Base-by-base conservation (phyloP, 1,140 invertebrate genomes). In the Telenomus remus region DNA sequence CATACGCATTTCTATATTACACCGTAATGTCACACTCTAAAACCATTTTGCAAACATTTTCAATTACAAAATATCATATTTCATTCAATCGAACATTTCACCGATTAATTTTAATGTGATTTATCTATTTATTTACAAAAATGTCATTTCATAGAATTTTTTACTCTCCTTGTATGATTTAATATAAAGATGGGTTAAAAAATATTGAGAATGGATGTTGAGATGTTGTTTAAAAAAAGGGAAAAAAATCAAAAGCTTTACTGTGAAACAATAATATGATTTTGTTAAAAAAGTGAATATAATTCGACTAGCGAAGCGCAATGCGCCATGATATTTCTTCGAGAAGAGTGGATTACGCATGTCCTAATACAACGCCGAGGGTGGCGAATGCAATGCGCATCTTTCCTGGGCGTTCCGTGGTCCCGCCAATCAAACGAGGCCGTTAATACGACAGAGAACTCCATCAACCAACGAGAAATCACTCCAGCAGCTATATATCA, bases 401-500 rank as follows among this genome's bases (percentile, higher is more conserved):
- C 86, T 86, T 87, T 88, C 86, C 86, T 86, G 86, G 86, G 86
- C 86, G 86, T 85, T 82, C 76, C 82, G 39, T 53, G 69, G 46
- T 56, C 15, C 74, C 51, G 50, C 84, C 84, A 86, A 85, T 86
- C 66, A 59, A 53, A 69, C 39, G 33, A 42, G 42, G 19, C 39
- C 19, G 59, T 71, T 70, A 71, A 71, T 78, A 56, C 64, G 12
- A 15, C 61, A 59, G 65, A 69, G 51, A 56, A 64, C 46, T 71
- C 55, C 43, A 80, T 81, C 72, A 48, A 79, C 81, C 81, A 82
- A 81, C 78, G 37, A 51, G 53, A 70, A 54, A 69, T 46, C 69
- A 48, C 50, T 50, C 4, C 16, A 37, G 55, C 9, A 54, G 13
- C 34, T 73, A 73, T 64, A 72, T 72, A 64, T 59, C 48, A 72